Percentiles rank a stretch among this genome's conserved stretches.
Conservation (phyloP, 2,797 vertebrate genomes). For the Selene dorsalis region DNA sequence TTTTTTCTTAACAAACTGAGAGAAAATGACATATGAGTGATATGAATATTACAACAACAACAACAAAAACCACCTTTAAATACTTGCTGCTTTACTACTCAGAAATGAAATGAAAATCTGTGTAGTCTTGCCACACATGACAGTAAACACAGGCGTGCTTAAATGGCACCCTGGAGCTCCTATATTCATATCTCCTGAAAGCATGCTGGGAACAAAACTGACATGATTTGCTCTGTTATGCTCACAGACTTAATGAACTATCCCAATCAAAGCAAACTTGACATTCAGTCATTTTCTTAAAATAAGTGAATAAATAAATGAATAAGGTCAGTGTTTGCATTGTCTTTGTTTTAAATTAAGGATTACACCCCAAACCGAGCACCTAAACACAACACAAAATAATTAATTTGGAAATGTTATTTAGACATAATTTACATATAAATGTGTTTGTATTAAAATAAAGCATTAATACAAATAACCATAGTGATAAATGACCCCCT, state of each 20-base stretch:
- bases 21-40: slow-evolving; percentile 51
- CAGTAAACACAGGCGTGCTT: slow-evolving; percentile 30
- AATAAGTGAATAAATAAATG: slow-evolving; percentile 68
- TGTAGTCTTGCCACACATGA: slow-evolving; percentile 80
- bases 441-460: slow-evolving; percentile 87
- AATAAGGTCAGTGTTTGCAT: slow-evolving; percentile 64
- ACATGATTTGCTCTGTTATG: slow-evolving; percentile 60
- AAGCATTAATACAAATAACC: slow-evolving; percentile 85
- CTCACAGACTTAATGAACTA: slow-evolving; percentile 73
- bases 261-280: slow-evolving; percentile 80
- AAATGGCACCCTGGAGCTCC: slow-evolving; percentile 81
- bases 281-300: slow-evolving; percentile 79
- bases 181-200: slow-evolving; percentile 87
- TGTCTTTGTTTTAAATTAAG: slow-evolving; percentile 68
- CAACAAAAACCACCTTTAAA: slow-evolving; percentile 34
- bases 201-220: slow-evolving; percentile 61
- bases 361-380: slow-evolving; percentile 66
- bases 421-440: slow-evolving; percentile 94
- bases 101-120: slow-evolving; percentile 27
- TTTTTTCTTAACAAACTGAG: slow-evolving; percentile 66
- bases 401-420: slow-evolving; percentile 89
- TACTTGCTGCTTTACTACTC: slow-evolving; percentile 3
- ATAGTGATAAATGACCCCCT: slow-evolving; percentile 87
- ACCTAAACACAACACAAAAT: slow-evolving; percentile 66
- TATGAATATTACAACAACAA: slow-evolving; percentile 9